Evolutionary conservation across 1,140 invertebrate genomes (phyloP).

Genomic region (Zaprionus camerounensis): DNA sequence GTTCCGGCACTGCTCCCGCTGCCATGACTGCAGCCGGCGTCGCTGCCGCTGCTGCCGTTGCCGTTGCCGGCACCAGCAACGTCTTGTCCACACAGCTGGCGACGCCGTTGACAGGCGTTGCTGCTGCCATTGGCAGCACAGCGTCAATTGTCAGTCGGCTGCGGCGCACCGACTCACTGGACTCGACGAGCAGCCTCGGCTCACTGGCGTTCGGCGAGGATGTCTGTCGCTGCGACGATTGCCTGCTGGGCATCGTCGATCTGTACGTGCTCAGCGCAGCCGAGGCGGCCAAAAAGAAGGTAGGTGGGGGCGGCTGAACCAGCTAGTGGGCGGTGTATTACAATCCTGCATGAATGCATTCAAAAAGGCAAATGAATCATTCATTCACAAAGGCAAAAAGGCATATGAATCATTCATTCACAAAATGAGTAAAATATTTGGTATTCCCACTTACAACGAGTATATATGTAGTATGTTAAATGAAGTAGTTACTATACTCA

Average conservation of each 20-base stretch:
- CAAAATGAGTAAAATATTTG: too few species aligned
- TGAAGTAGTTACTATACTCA: too few species aligned
- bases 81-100: slow-evolving; percentile 39
- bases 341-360: too few species aligned
- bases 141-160: slow-evolving; percentile 81
- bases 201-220: slow-evolving; percentile 88
- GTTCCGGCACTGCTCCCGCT: slow-evolving; percentile 43
- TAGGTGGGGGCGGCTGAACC: slow-evolving; percentile 66
- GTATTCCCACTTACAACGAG: too few species aligned
- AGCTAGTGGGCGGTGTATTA: too few species aligned
- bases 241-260: slow-evolving; percentile 92
- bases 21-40: slow-evolving; percentile 84
- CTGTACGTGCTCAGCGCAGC: slow-evolving; percentile 87
- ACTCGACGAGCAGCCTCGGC: slow-evolving; percentile 90
- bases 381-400: too few species aligned
- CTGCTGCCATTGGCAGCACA: slow-evolving; percentile 82
- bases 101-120: slow-evolving; percentile 86
- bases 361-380: too few species aligned
- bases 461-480: too few species aligned
- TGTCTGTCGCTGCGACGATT: slow-evolving; percentile 92
- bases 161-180: slow-evolving; percentile 90
- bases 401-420: too few species aligned
- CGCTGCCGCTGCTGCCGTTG: slow-evolving; percentile 88
- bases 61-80: slow-evolving; percentile 85
- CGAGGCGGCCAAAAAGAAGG: slow-evolving; percentile 89